Evolutionary conservation across 2,888 invertebrate genomes (phyloP).

Genomic region (Rhodophaea formosa): DNA sequence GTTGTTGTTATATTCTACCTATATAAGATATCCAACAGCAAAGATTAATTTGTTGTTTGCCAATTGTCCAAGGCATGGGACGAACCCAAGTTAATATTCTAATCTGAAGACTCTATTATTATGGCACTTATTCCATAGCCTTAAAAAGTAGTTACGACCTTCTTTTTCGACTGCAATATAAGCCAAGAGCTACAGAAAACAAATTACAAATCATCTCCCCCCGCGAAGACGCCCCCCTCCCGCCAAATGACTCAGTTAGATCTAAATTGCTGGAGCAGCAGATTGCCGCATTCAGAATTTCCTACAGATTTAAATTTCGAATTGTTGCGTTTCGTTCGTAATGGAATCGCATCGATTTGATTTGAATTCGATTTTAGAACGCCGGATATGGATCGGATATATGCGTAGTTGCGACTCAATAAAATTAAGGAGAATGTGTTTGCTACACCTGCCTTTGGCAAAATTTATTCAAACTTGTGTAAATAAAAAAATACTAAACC

Average conservation of each 20-base stretch:
- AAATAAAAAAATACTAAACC: too few relatives aligned
- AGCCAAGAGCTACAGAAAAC: conserved; percentile 72
- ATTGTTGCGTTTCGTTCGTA: conserved; percentile 50
- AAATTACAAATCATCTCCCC: conserved; percentile 79
- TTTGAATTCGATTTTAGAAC: conserved; percentile 35
- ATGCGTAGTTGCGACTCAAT: not conserved
- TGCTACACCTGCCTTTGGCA: not conserved
- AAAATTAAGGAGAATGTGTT: not conserved
- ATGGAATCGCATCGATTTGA: conserved; percentile 63
- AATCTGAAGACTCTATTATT: too few relatives aligned
- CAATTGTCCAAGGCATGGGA: too few relatives aligned
- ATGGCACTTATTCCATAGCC: too few relatives aligned
- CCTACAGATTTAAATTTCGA: conserved; percentile 68
- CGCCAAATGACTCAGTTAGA: conserved; percentile 77
- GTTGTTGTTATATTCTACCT: too few relatives aligned
- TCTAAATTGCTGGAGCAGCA: conserved; percentile 68
- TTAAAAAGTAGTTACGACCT: conserved; percentile 29
- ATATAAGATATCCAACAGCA: too few relatives aligned
- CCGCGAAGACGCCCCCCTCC: conserved; percentile 53
- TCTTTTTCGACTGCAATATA: conserved; percentile 30
- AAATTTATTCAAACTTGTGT: not conserved
- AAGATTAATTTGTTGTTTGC: too few relatives aligned
- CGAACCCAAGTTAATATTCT: too few relatives aligned
- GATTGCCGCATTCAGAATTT: conserved; percentile 71
- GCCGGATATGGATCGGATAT: not conserved